Evolutionary conservation across 2,113 vertebrate species (phyloP).

Genomic region (Amphiprion percula): DNA sequence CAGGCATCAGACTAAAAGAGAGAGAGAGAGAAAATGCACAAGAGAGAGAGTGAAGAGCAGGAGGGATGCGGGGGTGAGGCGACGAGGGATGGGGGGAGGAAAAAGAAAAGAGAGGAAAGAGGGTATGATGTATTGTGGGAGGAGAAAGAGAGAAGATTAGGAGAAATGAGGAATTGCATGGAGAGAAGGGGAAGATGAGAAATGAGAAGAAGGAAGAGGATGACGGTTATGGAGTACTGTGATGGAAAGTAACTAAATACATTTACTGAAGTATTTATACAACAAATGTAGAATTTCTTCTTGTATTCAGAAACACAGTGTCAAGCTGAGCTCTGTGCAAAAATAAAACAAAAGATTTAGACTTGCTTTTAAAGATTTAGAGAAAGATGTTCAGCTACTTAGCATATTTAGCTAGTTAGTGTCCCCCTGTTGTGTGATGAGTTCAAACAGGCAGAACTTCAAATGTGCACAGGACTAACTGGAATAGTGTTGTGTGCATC

Average conservation of each 20-base stretch:
- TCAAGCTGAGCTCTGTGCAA: too few species aligned
- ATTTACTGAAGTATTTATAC: too few species aligned
- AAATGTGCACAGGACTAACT: too few species aligned
- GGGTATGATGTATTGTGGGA: background rate
- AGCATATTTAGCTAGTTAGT: too few species aligned
- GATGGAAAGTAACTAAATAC: background rate
- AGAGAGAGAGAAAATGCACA: constrained; percentile 15
- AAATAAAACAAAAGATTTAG: too few species aligned
- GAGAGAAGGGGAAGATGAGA: background rate
- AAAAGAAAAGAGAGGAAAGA: background rate
- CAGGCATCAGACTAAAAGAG: constrained; percentile 43
- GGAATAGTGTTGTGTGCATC: too few species aligned
- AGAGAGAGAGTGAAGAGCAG: constrained; percentile 31
- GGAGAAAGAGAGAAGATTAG: constrained; percentile 1
- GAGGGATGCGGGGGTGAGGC: constrained; percentile 3
- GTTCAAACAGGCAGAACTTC: too few species aligned
- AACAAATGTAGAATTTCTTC: too few species aligned
- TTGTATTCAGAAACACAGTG: too few species aligned
- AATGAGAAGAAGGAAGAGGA: background rate
- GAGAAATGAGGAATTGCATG: background rate
- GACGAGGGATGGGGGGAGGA: background rate
- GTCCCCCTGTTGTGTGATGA: too few species aligned
- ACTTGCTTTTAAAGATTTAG: too few species aligned
- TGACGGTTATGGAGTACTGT: background rate
- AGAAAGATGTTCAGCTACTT: too few species aligned